These are phyloP conservation scores for Calyptomena viridis DNA, from an alignment of 2,113 vertebrate species.

Conservation along the genomic window DNA sequence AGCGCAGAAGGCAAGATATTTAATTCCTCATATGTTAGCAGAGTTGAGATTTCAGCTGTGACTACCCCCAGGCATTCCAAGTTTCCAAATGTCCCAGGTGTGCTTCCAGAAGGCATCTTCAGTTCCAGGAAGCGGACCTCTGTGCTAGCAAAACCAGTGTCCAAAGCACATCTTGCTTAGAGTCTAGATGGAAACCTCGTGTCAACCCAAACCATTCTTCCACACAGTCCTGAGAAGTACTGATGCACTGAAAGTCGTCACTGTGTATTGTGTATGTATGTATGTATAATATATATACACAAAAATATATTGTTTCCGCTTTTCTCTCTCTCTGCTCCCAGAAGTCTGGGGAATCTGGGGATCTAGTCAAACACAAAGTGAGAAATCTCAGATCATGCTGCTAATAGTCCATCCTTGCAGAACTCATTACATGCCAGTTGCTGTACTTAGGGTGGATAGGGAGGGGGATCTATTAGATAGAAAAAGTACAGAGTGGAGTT, in stretches of 20 bases:
- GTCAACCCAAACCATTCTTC: not conserved
- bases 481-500: conserved; percentile 52
- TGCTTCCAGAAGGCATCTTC: conserved; percentile 49
- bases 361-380: not conserved
- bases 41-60: not conserved
- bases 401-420: not conserved
- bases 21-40: not conserved
- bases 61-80: conserved; percentile 12
- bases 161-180: conserved; percentile 16
- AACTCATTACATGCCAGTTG: conserved; percentile 43
- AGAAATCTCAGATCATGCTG: not conserved
- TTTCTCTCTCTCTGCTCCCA: not conserved
- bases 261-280: rapidly evolving
- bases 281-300: no score
- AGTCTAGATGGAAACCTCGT: conserved; percentile 29
- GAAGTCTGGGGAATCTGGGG: not conserved
- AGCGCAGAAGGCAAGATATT: not conserved
- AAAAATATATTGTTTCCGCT: not conserved
- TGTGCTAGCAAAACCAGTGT: not conserved
- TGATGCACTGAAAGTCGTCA: not conserved
- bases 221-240: not conserved
- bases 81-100: conserved; percentile 50
- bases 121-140: conserved; percentile 31
- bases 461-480: conserved; percentile 24
- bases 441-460: not conserved